phyloP scores from a whole-genome alignment of 2,888 invertebrate genomes.

The Drosophila meridiana region DNA sequence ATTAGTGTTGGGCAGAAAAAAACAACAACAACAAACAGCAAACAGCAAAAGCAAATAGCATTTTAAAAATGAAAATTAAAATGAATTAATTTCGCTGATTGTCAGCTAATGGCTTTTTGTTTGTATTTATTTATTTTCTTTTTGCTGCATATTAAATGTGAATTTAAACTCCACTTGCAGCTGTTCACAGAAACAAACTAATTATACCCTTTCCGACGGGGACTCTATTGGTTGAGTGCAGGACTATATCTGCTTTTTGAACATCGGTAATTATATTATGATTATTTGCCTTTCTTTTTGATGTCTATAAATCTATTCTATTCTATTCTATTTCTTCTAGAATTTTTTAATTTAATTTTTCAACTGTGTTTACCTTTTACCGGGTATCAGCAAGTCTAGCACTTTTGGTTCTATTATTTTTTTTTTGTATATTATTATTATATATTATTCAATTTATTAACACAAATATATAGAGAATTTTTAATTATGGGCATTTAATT shows the following conservation, averaged over 20 bases:
- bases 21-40: background rate
- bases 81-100: slow-evolving; percentile 52
- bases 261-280: too few relatives aligned
- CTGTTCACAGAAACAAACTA: background rate
- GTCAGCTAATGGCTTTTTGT: slow-evolving; percentile 8
- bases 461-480: background rate
- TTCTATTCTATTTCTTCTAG: too few relatives aligned
- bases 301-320: too few relatives aligned
- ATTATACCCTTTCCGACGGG: background rate
- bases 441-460: background rate
- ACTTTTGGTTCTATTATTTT: background rate
- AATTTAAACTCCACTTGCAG: background rate
- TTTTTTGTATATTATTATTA: background rate
- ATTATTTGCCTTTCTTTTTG: too few relatives aligned
- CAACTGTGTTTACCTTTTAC: background rate
- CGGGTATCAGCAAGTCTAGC: background rate
- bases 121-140: background rate
- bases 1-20: slow-evolving; percentile 22
- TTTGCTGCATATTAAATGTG: background rate
- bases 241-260: too few relatives aligned
- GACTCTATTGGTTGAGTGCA: background rate
- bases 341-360: background rate
- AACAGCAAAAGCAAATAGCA: background rate
- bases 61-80: slow-evolving; percentile 29
- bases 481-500: background rate